phyloP scores from a whole-genome alignment of 2,888 invertebrate species.

The Eubasilissa splendida region DNA sequence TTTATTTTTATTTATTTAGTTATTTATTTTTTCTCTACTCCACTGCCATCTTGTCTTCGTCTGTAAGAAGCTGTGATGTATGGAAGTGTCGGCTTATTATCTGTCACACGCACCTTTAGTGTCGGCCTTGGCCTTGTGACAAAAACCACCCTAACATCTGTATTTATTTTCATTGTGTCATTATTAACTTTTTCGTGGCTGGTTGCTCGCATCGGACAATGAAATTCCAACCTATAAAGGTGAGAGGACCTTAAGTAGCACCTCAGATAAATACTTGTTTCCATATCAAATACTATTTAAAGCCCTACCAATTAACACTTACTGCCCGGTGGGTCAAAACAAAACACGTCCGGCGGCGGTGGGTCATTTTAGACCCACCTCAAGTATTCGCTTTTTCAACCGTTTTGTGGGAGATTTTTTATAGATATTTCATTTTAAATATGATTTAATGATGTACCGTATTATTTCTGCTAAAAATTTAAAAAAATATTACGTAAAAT shows the following conservation, averaged over 20 bases:
- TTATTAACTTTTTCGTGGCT: constrained; percentile 8
- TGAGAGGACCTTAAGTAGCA: not conserved
- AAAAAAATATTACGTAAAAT: too few species aligned
- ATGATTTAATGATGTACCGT: too few species aligned
- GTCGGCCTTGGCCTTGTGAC: constrained; percentile 16
- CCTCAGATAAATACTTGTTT: not conserved
- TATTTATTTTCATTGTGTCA: not conserved
- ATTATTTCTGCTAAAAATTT: too few species aligned
- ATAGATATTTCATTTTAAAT: too few species aligned
- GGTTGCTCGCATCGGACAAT: not conserved
- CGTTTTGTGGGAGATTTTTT: too few species aligned
- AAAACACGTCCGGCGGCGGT: too few species aligned
- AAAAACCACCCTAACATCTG: constrained; percentile 12
- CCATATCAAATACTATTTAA: not conserved
- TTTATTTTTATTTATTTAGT: not conserved
- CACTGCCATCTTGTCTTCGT: not conserved
- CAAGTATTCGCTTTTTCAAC: too few species aligned
- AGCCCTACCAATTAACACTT: too few species aligned
- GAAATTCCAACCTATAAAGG: not conserved
- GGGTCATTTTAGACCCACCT: too few species aligned
- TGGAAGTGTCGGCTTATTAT: constrained; percentile 25
- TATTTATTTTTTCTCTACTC: not conserved
- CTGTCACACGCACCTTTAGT: not conserved
- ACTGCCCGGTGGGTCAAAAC: too few species aligned
- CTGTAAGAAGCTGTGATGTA: constrained; percentile 14